Conservation (phyloP, 2,113 vertebrate genomes). For the Centropus bengalensis region DNA sequence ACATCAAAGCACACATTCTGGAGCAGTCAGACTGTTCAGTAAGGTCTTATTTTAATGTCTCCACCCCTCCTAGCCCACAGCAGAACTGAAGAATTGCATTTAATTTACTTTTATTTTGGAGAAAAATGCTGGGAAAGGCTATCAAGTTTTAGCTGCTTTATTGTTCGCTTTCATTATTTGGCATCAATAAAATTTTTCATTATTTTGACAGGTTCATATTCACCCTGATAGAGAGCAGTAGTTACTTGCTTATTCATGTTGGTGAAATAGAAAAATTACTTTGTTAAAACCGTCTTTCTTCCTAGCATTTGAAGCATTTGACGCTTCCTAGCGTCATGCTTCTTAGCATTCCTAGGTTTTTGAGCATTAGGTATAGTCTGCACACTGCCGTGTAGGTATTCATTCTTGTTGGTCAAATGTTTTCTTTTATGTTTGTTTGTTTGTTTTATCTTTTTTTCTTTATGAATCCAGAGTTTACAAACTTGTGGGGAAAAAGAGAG, state of each 20-base stretch:
- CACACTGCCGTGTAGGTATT: not conserved
- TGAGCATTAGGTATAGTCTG: not conserved
- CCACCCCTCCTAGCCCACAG: not conserved
- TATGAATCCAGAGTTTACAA: not conserved
- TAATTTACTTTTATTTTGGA: not conserved
- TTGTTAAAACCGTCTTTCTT: conserved; percentile 13
- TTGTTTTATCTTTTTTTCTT: not conserved
- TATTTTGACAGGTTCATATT: conserved; percentile 41
- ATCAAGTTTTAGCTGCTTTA: not conserved
- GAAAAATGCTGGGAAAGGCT: not conserved
- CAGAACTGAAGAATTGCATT: not conserved
- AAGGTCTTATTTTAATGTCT: conserved; percentile 2
- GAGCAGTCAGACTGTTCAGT: not conserved
- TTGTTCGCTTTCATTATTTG: not conserved
- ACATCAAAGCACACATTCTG: not conserved
- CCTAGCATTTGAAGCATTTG: too few species aligned
- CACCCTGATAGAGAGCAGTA: not conserved
- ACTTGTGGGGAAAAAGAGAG: not conserved
- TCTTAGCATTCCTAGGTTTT: not conserved
- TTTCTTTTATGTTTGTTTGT: not conserved
- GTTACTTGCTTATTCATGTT: conserved; percentile 2
- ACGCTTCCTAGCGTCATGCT: too few species aligned
- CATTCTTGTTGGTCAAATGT: not conserved
- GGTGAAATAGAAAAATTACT: conserved; percentile 41
- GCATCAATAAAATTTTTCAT: not conserved